A percentile compares a stretch with the other conserved stretches of the same genome.
Evolutionary conservation across 2,888 invertebrate species (phyloP).

Genomic region (Gymnoscelis rufifasciata): DNA sequence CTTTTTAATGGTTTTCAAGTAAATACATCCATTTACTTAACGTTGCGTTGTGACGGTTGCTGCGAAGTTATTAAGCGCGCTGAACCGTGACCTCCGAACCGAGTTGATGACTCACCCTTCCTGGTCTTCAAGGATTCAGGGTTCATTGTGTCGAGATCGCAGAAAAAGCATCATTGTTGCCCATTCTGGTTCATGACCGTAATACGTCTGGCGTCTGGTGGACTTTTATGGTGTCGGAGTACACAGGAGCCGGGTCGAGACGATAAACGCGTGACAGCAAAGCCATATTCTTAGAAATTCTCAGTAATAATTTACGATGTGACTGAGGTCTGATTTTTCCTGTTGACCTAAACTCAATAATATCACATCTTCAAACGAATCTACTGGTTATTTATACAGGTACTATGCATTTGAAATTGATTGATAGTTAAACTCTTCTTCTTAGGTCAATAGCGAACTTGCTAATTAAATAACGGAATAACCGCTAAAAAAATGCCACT

Average conservation of each 20-base stretch:
- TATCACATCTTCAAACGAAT: too few relatives aligned
- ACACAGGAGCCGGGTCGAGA: constrained; percentile 14
- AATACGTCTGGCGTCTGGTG: constrained; percentile 30
- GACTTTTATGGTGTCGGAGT: constrained; percentile 30
- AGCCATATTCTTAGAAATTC: constrained; percentile 1
- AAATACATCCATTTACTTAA: constrained; percentile 8
- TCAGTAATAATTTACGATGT: too few relatives aligned
- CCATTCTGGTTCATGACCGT: constrained; percentile 37
- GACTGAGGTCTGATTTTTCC: too few relatives aligned
- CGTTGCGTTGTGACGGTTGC: constrained; percentile 31
- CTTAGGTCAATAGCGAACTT: too few relatives aligned
- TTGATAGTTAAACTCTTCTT: too few relatives aligned
- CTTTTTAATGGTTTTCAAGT: too few relatives aligned
- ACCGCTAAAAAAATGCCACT: too few relatives aligned
- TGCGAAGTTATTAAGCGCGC: constrained; percentile 42
- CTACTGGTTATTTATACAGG: too few relatives aligned
- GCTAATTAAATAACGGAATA: too few relatives aligned
- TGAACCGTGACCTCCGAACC: constrained; percentile 62
- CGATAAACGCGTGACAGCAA: constrained; percentile 12
- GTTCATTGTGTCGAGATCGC: constrained; percentile 54
- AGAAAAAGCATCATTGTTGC: constrained; percentile 59
- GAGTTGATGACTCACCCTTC: constrained; percentile 64
- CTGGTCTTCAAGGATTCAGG: constrained; percentile 58
- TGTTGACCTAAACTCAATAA: too few relatives aligned
- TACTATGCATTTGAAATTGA: too few relatives aligned